Conservation (phyloP, 2,113 vertebrate genomes). For the Caretta caretta region DNA sequence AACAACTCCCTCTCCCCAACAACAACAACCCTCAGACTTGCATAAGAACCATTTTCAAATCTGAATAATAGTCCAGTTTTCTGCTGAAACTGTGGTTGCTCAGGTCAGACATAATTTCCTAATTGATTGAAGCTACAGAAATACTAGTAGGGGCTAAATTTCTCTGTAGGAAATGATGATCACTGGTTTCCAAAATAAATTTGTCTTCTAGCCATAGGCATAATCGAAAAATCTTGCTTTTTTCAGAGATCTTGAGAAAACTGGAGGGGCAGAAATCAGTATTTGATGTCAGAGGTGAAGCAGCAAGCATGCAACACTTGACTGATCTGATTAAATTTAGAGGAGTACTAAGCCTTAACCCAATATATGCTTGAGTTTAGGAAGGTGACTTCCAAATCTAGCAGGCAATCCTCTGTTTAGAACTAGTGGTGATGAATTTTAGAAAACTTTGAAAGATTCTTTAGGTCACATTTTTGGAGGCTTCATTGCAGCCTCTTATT, state of each 20-base stretch:
- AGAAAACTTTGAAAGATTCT: not conserved
- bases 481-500: not conserved
- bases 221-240: not conserved
- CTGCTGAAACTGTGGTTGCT: constrained; percentile 15
- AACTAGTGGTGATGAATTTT: not conserved
- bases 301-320: not conserved
- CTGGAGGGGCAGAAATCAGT: not conserved
- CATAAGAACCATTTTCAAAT: not conserved
- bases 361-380: not conserved
- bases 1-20: not conserved
- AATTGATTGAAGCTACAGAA: constrained; percentile 15
- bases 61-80: not conserved
- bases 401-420: not conserved
- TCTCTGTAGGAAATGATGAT: not conserved
- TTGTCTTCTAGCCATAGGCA: not conserved
- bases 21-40: not conserved
- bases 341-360: not conserved
- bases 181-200: not conserved
- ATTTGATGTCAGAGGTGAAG: not conserved
- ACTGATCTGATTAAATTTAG: not conserved
- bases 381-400: not conserved
- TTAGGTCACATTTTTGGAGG: not conserved
- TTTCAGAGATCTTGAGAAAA: not conserved
- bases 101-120: not conserved
- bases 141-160: not conserved